phyloP scores from a whole-genome alignment of 2,888 invertebrate genomes.

The Mesorhabditis sp. region DNA sequence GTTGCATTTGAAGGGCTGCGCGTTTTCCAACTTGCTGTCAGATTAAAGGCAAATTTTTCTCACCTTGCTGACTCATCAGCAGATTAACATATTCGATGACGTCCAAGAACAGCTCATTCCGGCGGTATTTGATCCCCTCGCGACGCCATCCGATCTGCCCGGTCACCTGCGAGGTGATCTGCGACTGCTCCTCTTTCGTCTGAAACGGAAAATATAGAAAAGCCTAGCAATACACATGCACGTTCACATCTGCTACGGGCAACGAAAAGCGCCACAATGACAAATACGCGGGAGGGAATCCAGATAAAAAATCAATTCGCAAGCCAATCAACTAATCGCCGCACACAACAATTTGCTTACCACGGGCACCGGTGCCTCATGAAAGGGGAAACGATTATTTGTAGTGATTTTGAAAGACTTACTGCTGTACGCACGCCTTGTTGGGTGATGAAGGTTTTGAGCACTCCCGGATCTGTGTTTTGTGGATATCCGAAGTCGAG shows the following conservation, averaged over 20 bases:
- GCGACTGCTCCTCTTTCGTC: conserved; percentile 97
- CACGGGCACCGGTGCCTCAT: conserved; percentile 31
- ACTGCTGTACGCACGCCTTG: conserved; percentile 74
- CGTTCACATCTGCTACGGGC: no score
- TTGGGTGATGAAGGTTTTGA: conserved; percentile 98
- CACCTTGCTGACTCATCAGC: conserved; percentile 97
- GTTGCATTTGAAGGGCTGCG: background rate
- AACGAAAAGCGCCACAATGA: no score
- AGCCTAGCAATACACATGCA: no score
- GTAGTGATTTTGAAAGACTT: conserved; percentile 16
- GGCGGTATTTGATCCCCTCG: conserved; percentile 95
- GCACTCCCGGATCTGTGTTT: conserved; percentile 96
- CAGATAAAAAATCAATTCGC: no score
- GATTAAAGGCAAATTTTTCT: background rate
- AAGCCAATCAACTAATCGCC: background rate
- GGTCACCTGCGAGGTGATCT: conserved; percentile 88
- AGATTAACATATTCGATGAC: conserved; percentile 97
- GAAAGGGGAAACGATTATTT: conserved; percentile 14
- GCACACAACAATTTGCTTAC: conserved; percentile 23
- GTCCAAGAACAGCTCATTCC: conserved; percentile 96
- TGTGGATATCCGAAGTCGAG: conserved; percentile 99
- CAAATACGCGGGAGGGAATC: no score
- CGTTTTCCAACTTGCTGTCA: background rate
- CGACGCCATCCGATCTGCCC: conserved; percentile 88
- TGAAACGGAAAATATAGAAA: conserved; percentile 62